Base-by-base conservation (phyloP, 2,797 vertebrate genomes). In the Rhinogobio ventralis region DNA sequence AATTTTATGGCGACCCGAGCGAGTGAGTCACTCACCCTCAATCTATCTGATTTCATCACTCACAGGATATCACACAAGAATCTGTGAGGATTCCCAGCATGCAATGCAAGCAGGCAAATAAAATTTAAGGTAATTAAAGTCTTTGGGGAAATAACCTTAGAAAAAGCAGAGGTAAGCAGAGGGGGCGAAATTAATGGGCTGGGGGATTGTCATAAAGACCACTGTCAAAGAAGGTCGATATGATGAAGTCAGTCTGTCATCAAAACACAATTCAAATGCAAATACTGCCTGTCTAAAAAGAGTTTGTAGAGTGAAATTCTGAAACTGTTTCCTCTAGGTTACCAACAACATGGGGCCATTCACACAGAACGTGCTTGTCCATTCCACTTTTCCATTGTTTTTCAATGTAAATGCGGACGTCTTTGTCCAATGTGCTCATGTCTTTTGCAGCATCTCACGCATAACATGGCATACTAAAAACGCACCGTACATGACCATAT, bases 1-100 rank as follows among this genome's bases (percentile, higher is more conserved):
- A 84, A 83, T 88, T 85, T 86, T 83, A 78, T 83, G 76, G 66
- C 25, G 76, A 78, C 80, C 77, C 4, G 25, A n/a, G 28, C 33
- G 2, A 67, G 46, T 64, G 72, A 82, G 33, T 85, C 49, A 81
- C 66, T 64, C 6, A 28, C 64, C 68, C 64, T 83, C 82, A 78
- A 67, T 88, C 39, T 72, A 45, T 49, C 60, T 13, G 45, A 74
- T 67, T 76, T 39, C 60, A 83, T 68, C 72, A 30, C 33, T 76
- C 72, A 55, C n/a, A 62, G 55, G 46, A 67, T 67, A 83, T 53
- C 45, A 28, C 57, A 74, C 46, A 77, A 77, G 33, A 76, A 66
- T 64, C 42, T 33, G 39, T 33, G 36, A 57, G 64, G 60, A 78
- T 79, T 33, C 11, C 60, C 5, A 11, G 39, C 17, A 83, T 86